phyloP scores from a whole-genome alignment of 2,888 invertebrate species.

The Drosophila monieri region DNA sequence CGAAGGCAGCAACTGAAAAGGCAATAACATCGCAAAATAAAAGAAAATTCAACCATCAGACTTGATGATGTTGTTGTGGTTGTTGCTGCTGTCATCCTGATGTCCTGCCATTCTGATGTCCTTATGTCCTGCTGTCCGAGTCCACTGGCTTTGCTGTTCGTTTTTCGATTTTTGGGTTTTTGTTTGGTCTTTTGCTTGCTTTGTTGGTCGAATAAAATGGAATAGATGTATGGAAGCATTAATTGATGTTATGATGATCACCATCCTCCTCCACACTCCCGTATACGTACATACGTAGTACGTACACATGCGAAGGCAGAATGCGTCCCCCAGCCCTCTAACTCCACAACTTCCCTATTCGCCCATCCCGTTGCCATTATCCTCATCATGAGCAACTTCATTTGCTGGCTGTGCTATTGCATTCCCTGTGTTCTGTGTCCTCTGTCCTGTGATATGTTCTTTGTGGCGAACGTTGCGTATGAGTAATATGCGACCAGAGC shows the following conservation, averaged over 20 bases:
- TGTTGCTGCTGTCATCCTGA: conserved; percentile 6
- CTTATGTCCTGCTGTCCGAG: conserved; percentile 1
- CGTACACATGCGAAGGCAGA: not conserved
- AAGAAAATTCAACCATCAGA: conserved; percentile 4
- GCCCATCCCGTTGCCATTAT: not conserved
- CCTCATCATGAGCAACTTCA: conserved; percentile 29
- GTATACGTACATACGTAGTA: not conserved
- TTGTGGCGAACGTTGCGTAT: conserved; percentile 62
- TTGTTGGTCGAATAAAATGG: conserved; percentile 59
- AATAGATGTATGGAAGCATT: conserved; percentile 57
- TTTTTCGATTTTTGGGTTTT: conserved; percentile 47
- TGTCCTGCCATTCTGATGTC: not conserved
- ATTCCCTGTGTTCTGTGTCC: conserved; percentile 50
- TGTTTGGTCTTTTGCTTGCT: conserved; percentile 48
- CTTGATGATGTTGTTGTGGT: not conserved
- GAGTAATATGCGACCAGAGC: conserved; percentile 52
- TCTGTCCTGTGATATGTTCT: conserved; percentile 26
- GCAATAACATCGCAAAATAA: conserved; percentile 14
- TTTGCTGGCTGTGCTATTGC: conserved; percentile 58
- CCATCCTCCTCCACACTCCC: conserved; percentile 26
- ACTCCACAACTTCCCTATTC: conserved; percentile 7
- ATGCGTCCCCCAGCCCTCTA: not conserved
- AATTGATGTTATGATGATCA: conserved; percentile 74
- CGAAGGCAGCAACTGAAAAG: conserved; percentile 1
- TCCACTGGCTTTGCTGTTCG: conserved; percentile 5